phyloP scores from a whole-genome alignment of 2,797 vertebrate genomes.

The Pantherophis alleghaniensis region DNA sequence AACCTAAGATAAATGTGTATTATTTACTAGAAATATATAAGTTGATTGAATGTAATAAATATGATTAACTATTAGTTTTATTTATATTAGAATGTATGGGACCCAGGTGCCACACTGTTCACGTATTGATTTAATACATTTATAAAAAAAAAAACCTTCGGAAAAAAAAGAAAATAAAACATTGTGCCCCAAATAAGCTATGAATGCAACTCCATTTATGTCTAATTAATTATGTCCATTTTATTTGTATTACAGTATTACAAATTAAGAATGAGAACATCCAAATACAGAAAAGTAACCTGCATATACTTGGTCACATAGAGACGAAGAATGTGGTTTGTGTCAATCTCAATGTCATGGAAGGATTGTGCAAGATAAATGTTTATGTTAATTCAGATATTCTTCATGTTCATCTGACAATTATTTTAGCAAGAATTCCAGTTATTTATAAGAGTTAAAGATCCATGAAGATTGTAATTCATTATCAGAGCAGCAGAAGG shows the following conservation, averaged over 20 bases:
- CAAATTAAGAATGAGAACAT: background rate
- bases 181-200: background rate
- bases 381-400: background rate
- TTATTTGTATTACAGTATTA: background rate
- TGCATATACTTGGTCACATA: background rate
- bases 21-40: too few relatives aligned
- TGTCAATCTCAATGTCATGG: background rate
- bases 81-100: too few relatives aligned
- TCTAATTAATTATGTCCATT: background rate
- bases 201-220: background rate
- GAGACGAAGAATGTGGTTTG: background rate
- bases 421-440: background rate
- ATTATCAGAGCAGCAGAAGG: background rate
- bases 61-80: too few relatives aligned
- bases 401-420: background rate
- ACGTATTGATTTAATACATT: too few relatives aligned
- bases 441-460: background rate
- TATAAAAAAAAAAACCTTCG: too few relatives aligned
- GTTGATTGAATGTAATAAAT: too few relatives aligned
- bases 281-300: background rate
- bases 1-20: too few relatives aligned
- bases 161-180: background rate
- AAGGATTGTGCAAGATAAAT: background rate
- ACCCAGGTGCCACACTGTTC: too few relatives aligned
- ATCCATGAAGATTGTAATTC: background rate